phyloP scores from a whole-genome alignment of 2,888 invertebrate genomes.

The Pocota personata region DNA sequence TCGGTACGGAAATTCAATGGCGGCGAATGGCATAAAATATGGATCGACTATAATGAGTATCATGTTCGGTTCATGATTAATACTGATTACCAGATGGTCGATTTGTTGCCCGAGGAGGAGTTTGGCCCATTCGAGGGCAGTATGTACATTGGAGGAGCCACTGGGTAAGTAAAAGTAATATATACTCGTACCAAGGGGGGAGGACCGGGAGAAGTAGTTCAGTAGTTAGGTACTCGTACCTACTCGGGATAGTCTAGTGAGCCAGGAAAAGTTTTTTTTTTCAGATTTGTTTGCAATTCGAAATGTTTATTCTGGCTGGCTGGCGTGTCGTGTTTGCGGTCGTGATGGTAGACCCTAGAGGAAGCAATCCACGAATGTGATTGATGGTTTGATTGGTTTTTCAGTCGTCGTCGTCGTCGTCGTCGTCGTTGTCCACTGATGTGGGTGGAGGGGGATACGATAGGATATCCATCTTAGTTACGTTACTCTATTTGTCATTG shows the following conservation, averaged over 20 bases:
- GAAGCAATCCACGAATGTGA: conserved; percentile 56
- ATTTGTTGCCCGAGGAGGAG: conserved; percentile 92
- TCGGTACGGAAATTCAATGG: conserved; percentile 92
- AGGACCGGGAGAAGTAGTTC: neutral
- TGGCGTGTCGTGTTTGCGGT: neutral
- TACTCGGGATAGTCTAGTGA: neutral
- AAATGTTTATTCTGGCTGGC: conserved; percentile 41
- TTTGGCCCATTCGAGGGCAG: conserved; percentile 96
- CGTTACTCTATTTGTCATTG: conserved; percentile 63
- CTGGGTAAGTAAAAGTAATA: conserved; percentile 87
- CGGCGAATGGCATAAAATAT: conserved; percentile 98
- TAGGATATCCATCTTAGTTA: conserved; percentile 63
- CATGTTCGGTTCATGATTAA: conserved; percentile 97
- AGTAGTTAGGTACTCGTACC: neutral
- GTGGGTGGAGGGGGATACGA: neutral
- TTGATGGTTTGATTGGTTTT: conserved; percentile 73
- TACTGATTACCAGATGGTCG: conserved; percentile 94
- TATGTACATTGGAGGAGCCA: conserved; percentile 96
- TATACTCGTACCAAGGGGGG: neutral
- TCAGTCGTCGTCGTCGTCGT: conserved; percentile 20
- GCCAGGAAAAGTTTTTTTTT: conserved; percentile 16
- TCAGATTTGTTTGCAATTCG: conserved; percentile 27
- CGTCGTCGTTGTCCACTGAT: neutral
- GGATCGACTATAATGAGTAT: conserved; percentile 97
- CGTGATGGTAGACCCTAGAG: conserved; percentile 10